phyloP scores from a whole-genome alignment of 2,113 vertebrate genomes.

The Typhlomys cinereus region DNA sequence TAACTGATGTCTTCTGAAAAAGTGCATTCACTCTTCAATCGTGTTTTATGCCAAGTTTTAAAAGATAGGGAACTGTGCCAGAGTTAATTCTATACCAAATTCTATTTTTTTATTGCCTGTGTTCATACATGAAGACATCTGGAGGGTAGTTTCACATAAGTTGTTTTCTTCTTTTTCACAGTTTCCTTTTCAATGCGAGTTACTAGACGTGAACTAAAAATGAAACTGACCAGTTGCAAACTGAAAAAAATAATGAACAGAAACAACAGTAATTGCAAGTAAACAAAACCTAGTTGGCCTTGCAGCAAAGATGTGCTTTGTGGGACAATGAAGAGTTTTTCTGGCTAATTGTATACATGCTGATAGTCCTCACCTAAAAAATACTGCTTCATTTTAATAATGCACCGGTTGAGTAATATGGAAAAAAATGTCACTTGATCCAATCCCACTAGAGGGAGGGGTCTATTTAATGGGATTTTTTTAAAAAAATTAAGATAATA shows the following conservation, averaged over 20 bases:
- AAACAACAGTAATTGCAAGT: background rate
- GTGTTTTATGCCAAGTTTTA: conserved; percentile 61
- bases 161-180: conserved; percentile 38
- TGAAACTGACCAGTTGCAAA: background rate
- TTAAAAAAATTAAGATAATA: too few relatives aligned
- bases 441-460: background rate
- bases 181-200: conserved; percentile 45
- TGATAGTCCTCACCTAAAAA: background rate
- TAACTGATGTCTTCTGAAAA: conserved; percentile 61
- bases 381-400: background rate
- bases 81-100: conserved; percentile 51
- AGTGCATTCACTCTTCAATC: conserved; percentile 19
- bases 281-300: background rate
- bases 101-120: conserved; percentile 55
- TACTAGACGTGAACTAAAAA: conserved; percentile 24
- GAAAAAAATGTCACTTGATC: background rate
- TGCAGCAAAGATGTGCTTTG: background rate
- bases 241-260: background rate
- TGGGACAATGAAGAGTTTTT: background rate
- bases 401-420: background rate
- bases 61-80: conserved; percentile 47
- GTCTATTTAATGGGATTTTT: too few relatives aligned
- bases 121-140: conserved; percentile 25
- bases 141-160: conserved; percentile 4
- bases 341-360: background rate